Evolutionary conservation across 2,888 invertebrate genomes (phyloP), one percentile per base, ranked within the genome.

Genomic region (Camptogramma bilineatum): DNA sequence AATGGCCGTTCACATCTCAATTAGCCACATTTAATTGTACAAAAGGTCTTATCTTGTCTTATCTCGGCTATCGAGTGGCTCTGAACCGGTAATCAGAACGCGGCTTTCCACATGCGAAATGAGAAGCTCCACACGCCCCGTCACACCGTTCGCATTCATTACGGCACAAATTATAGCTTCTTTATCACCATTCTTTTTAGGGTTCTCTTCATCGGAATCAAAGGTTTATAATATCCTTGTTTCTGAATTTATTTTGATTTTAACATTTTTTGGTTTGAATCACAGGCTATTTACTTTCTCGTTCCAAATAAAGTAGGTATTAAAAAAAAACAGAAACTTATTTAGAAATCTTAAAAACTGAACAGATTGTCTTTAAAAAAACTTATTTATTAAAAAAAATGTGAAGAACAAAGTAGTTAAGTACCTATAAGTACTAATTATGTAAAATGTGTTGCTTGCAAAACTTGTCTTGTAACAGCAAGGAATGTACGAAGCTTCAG

Each of bases 91-190:
- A 82, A 84, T 83, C 83, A 81, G 82, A 81, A 82, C 79, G 81
- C 79, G 79, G 82, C 82, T 83, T 79, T 82, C 84, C 80, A 84
- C 83, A 86, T 88, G 87, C 88, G 86, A 86, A 87, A 86, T 84
- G 83, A 83, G 85, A 87, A 86, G 88, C 88, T 84, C 83, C 85
- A 83, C 88, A 89, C 88, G 89, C 84, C 86, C 83, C 89, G 87
- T 88, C 90, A 88, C 89, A 88, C 85, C 81, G 83, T 78, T 78
- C 83, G 85, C 84, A 85, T 84, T 90, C 85, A 91, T 90, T 91
- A 90, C 78, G 72, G 75, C 77, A 85, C 85, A 90, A 91, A 91
- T 91, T 91, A 87, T 82, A 91, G 79, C 84, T 91, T 91, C 82
- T 87, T 89, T 89, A 91, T 90, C 88, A 86, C 86, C 85, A 80